Evolutionary conservation across 2,888 invertebrate species (phyloP), one percentile per base, ranked within the genome.

Genomic region (Chironomus tentans): DNA sequence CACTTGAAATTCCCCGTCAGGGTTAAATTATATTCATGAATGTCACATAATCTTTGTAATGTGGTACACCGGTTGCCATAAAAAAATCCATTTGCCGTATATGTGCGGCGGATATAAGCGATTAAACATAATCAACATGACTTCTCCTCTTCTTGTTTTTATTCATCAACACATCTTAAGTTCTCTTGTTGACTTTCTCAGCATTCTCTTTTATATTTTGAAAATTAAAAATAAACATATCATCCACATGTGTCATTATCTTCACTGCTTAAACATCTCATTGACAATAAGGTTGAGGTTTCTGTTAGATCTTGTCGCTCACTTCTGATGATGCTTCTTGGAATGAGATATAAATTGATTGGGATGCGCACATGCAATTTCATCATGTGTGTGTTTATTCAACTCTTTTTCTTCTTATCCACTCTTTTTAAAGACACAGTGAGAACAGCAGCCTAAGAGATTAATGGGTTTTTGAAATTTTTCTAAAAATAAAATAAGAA

Each of bases 51-150:
- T 38, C 38, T 56, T 18, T 15, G 56, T 56, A 18, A 56, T 56
- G 56, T 56, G 15, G 56, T 56, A 15, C n/a, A 48, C 50, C 50
- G 50, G 15, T 12, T 50, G 15, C 15, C n/a, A 50, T 50, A 50
- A 50, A 48, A n/a, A 48, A 50, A 50, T n/a, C 13, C 38, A 38
- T 38, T 38, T 38, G 38, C 50, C 1, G n/a, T 56, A 56, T 56
- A 15, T 56, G 7, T 18, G n/a, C 65, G 65, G 13, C 65, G 65
- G 65, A 65, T 22, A 24, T 13, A 24, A 65, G 65, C 21, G 65
- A 65, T 65, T 65, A 65, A 65, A 65, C 65, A 65, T 65, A 65
- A 65, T 65, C 22, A 65, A 24, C 65, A 22, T 24, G 65, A 65
- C 65, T 65, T 65, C 21, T 65, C 62, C 13, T 65, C 24, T 65